These are phyloP conservation scores for Hippopotamyrus pictus DNA, from an alignment of 2,797 vertebrate species.

Conservation along the genomic window DNA sequence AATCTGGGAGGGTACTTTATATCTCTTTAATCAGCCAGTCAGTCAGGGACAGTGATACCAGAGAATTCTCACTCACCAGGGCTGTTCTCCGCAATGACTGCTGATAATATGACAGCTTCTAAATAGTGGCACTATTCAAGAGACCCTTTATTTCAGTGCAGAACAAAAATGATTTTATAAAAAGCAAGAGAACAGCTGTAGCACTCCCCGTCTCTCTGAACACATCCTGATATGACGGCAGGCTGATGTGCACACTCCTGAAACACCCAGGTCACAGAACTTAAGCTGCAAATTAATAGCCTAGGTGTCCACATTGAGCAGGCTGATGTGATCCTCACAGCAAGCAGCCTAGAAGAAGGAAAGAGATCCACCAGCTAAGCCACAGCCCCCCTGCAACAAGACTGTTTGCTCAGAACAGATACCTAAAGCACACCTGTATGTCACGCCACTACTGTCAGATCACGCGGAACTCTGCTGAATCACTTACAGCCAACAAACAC, in stretches of 20 bases:
- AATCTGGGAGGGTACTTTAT: not conserved
- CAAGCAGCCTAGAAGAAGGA: not conserved
- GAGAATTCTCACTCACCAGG: not conserved
- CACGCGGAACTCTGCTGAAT: not conserved
- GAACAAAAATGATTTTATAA: not conserved
- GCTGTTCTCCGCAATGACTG: not conserved
- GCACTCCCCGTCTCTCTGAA: not conserved
- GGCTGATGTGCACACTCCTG: not conserved
- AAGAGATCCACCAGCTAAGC: not conserved
- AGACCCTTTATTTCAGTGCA: not conserved
- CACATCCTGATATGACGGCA: not conserved
- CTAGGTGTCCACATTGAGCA: not conserved
- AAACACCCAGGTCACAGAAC: not conserved
- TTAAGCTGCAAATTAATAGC: not conserved
- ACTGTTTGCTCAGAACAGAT: not conserved
- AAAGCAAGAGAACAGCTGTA: not conserved
- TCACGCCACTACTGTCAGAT: not conserved
- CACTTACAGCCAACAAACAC: not conserved
- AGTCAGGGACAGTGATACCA: not conserved
- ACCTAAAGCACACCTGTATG: not conserved
- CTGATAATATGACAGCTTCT: not conserved
- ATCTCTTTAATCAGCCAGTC: not conserved
- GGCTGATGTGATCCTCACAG: not conserved
- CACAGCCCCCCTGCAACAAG: not conserved
- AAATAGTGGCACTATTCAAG: not conserved